phyloP scores from a whole-genome alignment of 2,113 vertebrate genomes.

The Ginglymostoma cirratum region DNA sequence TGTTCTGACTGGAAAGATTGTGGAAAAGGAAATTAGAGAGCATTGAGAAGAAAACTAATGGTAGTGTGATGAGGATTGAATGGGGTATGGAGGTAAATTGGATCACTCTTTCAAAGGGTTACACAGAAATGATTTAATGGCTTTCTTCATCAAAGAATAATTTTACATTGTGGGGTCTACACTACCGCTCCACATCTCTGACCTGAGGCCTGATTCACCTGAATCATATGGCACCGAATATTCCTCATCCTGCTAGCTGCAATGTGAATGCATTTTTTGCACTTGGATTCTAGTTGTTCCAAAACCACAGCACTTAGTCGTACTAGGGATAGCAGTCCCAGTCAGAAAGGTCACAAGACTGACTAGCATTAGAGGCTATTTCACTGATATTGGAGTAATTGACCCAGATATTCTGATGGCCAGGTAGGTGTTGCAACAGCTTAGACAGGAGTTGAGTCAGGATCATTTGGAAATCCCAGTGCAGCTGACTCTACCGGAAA shows the following conservation, averaged over 20 bases:
- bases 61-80: not conserved
- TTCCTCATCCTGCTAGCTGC: not conserved
- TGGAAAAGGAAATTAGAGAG: not conserved
- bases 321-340: not conserved
- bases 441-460: too few species aligned
- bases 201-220: not conserved
- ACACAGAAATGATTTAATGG: not conserved
- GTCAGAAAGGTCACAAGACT: not conserved
- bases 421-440: too few species aligned
- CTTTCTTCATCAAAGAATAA: not conserved
- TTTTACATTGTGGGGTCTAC: not conserved
- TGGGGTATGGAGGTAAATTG: not conserved
- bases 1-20: not conserved
- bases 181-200: not conserved
- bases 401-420: too few species aligned
- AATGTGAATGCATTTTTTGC: not conserved
- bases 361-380: not conserved
- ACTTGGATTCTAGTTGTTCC: not conserved
- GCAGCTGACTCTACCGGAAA: too few species aligned
- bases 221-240: not conserved
- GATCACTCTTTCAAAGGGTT: not conserved
- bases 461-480: too few species aligned
- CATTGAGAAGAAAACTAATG: not conserved
- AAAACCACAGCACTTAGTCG: not conserved
- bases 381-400: not conserved